Conservation (phyloP, 1,140 invertebrate species). For the Tribolium madens region DNA sequence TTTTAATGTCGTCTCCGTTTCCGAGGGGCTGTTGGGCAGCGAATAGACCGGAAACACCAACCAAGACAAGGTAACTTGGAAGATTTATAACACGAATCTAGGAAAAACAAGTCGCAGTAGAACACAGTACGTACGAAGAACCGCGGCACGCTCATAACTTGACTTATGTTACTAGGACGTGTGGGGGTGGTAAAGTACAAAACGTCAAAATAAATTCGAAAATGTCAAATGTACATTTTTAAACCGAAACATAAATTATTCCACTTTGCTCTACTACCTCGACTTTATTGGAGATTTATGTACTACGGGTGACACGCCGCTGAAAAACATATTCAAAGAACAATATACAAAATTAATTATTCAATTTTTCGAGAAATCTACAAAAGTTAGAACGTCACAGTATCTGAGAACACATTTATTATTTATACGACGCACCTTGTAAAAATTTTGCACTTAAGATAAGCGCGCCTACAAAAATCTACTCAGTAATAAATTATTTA, state of each 20-base stretch:
- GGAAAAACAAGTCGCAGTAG: slow-evolving; percentile 29
- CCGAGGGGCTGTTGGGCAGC: slow-evolving; percentile 6
- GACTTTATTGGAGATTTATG: slow-evolving; percentile 43
- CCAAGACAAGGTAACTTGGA: slow-evolving; percentile 30
- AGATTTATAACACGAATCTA: slow-evolving; percentile 26
- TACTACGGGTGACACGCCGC: not conserved
- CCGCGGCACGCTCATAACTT: slow-evolving; percentile 29
- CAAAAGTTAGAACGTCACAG: not conserved
- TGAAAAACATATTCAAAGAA: slow-evolving; percentile 2
- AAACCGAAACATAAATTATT: slow-evolving; percentile 43
- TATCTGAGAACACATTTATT: not conserved
- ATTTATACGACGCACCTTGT: not conserved
- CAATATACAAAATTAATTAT: not conserved
- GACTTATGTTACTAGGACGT: slow-evolving; percentile 30
- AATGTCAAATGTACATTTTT: slow-evolving; percentile 46
- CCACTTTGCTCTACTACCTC: slow-evolving; percentile 35
- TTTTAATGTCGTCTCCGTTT: not conserved
- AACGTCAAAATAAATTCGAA: slow-evolving; percentile 48
- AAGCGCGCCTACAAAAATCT: not conserved
- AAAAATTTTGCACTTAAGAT: not conserved
- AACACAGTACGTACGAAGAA: slow-evolving; percentile 27
- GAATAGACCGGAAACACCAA: slow-evolving; percentile 15
- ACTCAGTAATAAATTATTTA: not conserved
- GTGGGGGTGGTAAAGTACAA: slow-evolving; percentile 30
- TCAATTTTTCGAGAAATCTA: not conserved